These are phyloP conservation scores for Eudyptes chrysolophus DNA, from an alignment of 2,113 vertebrate species.

Conservation along the genomic window DNA sequence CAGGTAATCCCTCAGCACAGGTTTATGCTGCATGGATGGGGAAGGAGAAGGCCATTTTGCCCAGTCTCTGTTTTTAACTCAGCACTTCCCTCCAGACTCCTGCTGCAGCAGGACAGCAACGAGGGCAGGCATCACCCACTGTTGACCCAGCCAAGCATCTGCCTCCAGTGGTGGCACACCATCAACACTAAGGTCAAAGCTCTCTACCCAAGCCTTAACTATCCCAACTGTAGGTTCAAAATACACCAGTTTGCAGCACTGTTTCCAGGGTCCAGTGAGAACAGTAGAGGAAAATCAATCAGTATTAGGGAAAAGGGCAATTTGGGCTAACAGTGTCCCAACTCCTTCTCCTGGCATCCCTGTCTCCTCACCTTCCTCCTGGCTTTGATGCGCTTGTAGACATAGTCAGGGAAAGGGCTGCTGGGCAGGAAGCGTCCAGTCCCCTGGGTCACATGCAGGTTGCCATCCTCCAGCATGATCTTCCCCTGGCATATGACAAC, in stretches of 20 bases:
- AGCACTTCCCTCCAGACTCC: not conserved
- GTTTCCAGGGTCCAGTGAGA: not conserved
- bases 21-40: not conserved
- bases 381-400: conserved; percentile 97
- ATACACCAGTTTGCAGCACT: not conserved
- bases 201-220: not conserved
- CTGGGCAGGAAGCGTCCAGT: conserved; percentile 92
- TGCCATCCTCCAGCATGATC: conserved; percentile 93
- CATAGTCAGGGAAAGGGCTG: conserved; percentile 89
- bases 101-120: not conserved
- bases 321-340: not conserved
- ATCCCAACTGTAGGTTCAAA: not conserved
- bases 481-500: conserved; percentile 97
- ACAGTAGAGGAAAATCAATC: not conserved
- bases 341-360: not conserved
- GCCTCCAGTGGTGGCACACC: not conserved
- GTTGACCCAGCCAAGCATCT: not conserved
- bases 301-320: not conserved
- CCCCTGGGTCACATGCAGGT: conserved; percentile 86
- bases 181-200: not conserved
- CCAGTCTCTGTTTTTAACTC: not conserved
- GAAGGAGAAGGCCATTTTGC: not conserved
- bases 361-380: conserved; percentile 86
- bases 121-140: not conserved
- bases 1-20: too few relatives aligned